These are phyloP conservation scores for Lissonota sp. DNA, from an alignment of 2,888 invertebrate genomes.

Conservation along the genomic window DNA sequence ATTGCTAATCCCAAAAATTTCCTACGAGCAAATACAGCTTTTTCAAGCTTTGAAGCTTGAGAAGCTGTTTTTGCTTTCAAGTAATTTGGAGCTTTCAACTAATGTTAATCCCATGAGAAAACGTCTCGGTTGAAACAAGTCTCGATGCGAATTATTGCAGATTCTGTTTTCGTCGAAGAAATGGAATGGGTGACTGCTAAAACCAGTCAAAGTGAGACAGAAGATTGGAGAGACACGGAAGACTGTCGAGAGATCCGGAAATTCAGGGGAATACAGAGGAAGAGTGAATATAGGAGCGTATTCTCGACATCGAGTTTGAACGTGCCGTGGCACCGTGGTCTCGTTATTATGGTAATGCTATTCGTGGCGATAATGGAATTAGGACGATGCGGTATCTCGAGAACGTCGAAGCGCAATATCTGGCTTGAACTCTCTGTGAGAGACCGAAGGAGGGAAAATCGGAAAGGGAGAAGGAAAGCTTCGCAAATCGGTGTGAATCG, in stretches of 20 bases:
- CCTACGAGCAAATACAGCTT: too few species aligned
- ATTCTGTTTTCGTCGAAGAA: conserved; percentile 25
- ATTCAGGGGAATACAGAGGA: conserved; percentile 2
- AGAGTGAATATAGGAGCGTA: conserved; percentile 1
- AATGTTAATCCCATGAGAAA: conserved; percentile 18
- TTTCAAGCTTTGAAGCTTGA: too few species aligned
- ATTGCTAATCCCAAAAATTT: too few species aligned
- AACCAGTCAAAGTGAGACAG: conserved; percentile 17
- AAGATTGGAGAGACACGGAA: not conserved
- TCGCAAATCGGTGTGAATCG: conserved; percentile 25
- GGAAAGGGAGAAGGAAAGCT: not conserved
- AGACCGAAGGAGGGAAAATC: not conserved
- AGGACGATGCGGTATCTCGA: conserved; percentile 69
- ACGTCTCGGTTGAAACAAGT: conserved; percentile 4
- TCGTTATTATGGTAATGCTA: conserved; percentile 76
- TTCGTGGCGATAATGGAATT: conserved; percentile 76
- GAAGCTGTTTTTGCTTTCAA: too few species aligned
- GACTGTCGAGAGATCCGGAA: not conserved
- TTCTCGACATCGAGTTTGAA: conserved; percentile 54
- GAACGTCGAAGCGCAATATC: conserved; percentile 62
- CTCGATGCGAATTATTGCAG: conserved; percentile 9
- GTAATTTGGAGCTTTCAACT: not conserved
- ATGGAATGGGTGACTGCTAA: conserved; percentile 25
- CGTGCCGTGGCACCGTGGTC: conserved; percentile 51
- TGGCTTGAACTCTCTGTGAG: conserved; percentile 47